Conservation (phyloP, 2,888 invertebrate species). For the Belgica antarctica region DNA sequence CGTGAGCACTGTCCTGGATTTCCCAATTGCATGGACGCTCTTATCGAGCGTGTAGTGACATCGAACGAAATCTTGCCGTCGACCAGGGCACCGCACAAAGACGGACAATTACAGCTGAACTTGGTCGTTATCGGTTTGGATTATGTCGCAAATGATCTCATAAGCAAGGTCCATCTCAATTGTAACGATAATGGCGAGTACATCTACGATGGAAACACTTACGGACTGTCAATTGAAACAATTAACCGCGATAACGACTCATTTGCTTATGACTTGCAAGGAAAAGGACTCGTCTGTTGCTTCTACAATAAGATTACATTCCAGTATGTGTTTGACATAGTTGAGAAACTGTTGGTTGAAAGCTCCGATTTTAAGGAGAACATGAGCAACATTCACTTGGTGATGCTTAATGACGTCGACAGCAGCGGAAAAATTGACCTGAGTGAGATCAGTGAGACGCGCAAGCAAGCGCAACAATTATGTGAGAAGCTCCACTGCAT, state of each 20-base stretch:
- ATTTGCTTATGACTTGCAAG: conserved; percentile 53
- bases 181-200: conserved; percentile 83
- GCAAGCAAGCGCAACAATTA: conserved; percentile 31
- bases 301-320: conserved; percentile 43
- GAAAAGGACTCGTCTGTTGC: conserved; percentile 41
- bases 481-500: conserved; percentile 50
- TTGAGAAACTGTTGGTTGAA: conserved; percentile 36
- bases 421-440: conserved; percentile 42
- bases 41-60: conserved; percentile 69
- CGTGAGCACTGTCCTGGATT: conserved; percentile 91
- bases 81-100: conserved; percentile 46
- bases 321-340: conserved; percentile 43
- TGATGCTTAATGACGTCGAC: conserved; percentile 36
- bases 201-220: conserved; percentile 73
- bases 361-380: conserved; percentile 41
- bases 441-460: conserved; percentile 39
- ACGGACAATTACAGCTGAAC: conserved; percentile 59
- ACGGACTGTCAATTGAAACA: conserved; percentile 79
- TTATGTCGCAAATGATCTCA: conserved; percentile 82
- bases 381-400: conserved; percentile 38
- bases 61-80: conserved; percentile 56
- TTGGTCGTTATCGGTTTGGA: conserved; percentile 84
- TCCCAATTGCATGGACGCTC: conserved; percentile 75
- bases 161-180: conserved; percentile 79
- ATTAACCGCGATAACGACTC: conserved; percentile 87